Evolutionary conservation across 2,797 vertebrate species (phyloP), one percentile per base, ranked within the genome.

Genomic region (Chelon labrosus): DNA sequence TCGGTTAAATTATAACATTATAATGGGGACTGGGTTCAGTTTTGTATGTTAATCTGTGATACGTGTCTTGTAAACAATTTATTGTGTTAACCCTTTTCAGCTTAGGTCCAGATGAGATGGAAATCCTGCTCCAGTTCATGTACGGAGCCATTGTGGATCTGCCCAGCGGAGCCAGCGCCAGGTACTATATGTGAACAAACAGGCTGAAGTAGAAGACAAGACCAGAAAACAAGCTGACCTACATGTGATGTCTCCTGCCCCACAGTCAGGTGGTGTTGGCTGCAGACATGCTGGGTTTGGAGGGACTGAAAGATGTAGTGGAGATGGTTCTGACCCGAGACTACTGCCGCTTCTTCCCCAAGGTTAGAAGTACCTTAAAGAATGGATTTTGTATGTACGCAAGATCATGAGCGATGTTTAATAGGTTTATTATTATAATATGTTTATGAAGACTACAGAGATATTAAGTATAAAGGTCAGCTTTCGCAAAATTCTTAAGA

Each of bases 201-300:
- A 20, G 5, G 0, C 1, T 41, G n/a, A 20, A 65, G 54, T 59
- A 19, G 13, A 27, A 35, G 4, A 31, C 11, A 60, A 16, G 11
- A 20, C 57, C 17, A 39, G 61, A 66, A 73, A 51, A 27, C 8
- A 49, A 69, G 19, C 58, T 79, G 51, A 88, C 44, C 47, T 68
- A 52, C n/a, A 9, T 74, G 20, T 79, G 14, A 49, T 76, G 65
- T 85, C 22, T 76, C 57, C 38, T 80, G 19, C 71, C 70, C 53
- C 73, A 74, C 76, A 99, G 97, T 87, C 96, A 96, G 78, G 95
- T 98, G 84, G 90, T 97, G 83, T 82, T 92, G 79, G 93, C 97
- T 75, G 97, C 97, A 83, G 97, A 99, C 88, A 99, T 98, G 97
- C 93, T 97, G 92, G 96, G 96, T 79, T 88, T 98, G 67, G 97